Conservation (phyloP, 2,113 vertebrate species). For the Cynocephalus volans region DNA sequence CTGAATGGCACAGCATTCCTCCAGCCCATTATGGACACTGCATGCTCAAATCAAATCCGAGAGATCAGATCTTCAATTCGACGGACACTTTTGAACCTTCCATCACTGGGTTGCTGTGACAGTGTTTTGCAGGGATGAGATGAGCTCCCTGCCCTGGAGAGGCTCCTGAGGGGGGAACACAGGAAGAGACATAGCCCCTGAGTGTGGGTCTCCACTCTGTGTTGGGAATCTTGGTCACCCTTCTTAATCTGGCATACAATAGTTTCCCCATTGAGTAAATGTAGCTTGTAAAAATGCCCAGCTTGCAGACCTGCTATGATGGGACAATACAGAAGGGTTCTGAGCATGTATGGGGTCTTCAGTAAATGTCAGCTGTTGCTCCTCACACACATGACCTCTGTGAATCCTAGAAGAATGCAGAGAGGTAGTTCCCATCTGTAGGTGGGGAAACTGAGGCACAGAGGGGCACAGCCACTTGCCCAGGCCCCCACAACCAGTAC, state of each 20-base stretch:
- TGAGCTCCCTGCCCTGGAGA: too few relatives aligned
- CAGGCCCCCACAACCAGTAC: background rate
- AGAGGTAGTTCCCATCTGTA: background rate
- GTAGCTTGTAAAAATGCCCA: fast-evolving
- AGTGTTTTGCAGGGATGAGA: too few relatives aligned
- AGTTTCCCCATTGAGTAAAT: background rate
- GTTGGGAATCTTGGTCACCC: too few relatives aligned
- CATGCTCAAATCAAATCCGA: background rate
- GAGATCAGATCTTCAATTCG: background rate
- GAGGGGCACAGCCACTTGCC: background rate
- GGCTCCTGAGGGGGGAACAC: too few relatives aligned
- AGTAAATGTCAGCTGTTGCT: background rate
- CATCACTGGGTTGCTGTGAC: too few relatives aligned
- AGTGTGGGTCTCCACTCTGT: background rate
- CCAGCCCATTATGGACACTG: background rate
- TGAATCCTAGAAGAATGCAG: fast-evolving
- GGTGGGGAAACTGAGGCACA: conserved; percentile 20
- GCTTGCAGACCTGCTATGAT: background rate
- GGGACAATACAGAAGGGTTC: background rate
- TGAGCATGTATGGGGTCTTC: background rate
- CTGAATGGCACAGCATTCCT: too few relatives aligned
- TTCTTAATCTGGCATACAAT: background rate
- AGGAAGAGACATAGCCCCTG: background rate
- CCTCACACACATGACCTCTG: fast-evolving
- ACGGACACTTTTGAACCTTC: background rate